Conservation (phyloP, 2,797 vertebrate species). For the Anguilla marmorata region DNA sequence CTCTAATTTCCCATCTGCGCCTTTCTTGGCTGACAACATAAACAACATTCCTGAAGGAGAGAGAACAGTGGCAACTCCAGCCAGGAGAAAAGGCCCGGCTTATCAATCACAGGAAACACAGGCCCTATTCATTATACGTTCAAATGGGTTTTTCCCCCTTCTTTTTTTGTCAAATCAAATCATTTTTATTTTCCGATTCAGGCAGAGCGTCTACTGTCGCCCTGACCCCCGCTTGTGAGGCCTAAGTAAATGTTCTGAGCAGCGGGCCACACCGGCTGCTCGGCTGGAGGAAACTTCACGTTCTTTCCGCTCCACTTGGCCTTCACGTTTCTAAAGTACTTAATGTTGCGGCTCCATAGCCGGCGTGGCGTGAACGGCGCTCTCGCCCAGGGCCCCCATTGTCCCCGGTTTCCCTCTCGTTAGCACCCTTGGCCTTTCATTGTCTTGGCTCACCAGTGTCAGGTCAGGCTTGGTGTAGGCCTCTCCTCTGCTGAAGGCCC, state of each 20-base stretch:
- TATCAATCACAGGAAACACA: slow-evolving; percentile 49
- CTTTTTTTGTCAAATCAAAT: slow-evolving; percentile 52
- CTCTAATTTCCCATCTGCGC: slow-evolving; percentile 62
- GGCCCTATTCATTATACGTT: slow-evolving; percentile 35
- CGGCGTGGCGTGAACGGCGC: slow-evolving; percentile 56
- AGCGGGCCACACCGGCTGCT: slow-evolving; percentile 62
- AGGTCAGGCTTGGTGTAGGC: slow-evolving; percentile 77
- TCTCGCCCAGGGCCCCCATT: slow-evolving; percentile 60
- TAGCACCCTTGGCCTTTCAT: slow-evolving; percentile 81
- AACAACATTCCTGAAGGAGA: slow-evolving; percentile 57
- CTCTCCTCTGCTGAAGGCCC: slow-evolving; percentile 71
- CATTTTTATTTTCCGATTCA: slow-evolving; percentile 54
- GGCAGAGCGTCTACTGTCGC: slow-evolving; percentile 52
- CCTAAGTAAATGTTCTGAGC: slow-evolving; percentile 62
- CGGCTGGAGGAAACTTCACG: slow-evolving; percentile 68
- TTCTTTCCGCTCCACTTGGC: slow-evolving; percentile 71
- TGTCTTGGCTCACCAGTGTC: slow-evolving; percentile 72
- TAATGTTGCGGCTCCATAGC: slow-evolving; percentile 64
- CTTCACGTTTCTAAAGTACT: slow-evolving; percentile 74
- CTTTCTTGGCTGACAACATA: slow-evolving; percentile 57
- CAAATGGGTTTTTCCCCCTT: slow-evolving; percentile 25
- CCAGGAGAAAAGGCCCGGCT: slow-evolving; percentile 48
- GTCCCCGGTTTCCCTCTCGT: slow-evolving; percentile 75
- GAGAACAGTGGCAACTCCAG: slow-evolving; percentile 44
- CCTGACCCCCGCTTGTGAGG: slow-evolving; percentile 64